Evolutionary conservation across 2,113 vertebrate species (phyloP), one percentile per base, ranked within the genome.

Genomic region (Penelope pileata): DNA sequence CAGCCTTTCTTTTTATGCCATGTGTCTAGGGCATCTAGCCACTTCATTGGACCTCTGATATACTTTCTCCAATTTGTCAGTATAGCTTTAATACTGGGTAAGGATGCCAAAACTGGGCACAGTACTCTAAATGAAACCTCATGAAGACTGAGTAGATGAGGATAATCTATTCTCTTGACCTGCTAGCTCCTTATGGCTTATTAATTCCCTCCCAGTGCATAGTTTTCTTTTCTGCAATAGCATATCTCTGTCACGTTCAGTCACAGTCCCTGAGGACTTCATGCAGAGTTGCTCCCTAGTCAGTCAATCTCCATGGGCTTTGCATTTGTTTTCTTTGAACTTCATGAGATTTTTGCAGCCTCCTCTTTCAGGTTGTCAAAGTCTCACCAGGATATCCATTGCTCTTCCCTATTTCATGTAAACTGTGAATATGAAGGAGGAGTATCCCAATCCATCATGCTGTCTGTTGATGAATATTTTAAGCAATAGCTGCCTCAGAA

Each of bases 171-270:
- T 81, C 5, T 76, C 7, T 83, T 21, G 7, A 13, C 5, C 40
- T 73, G 1, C 19, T 82, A 45, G 24, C 8, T 60, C 27, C 7
- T 60, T 26, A 18, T 5, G 9, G 4, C 6, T 54, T 32, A 11
- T 50, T 36, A 40, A 30, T 29, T 18, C 24, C 24, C 3, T n/a
- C 16, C 34, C 22, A 47, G 12, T 12, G 29, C 26, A 60, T n/a
- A 6, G 6, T 32, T 9, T 15, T 67, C 0, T 0, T 64, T 91
- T 80, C 47, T 76, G 47, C 10, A 29, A 17, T 9, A 26, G 16
- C 34, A 50, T 72, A 36, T 13, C 24, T 16, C 10, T 24, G 18
- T 12, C 21, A 7, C 40, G 23, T 17, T 93, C 45, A 62, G 1
- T n/a, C 29, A 36, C 12, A 7, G 10, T 34, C 12, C 14, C 16